Conservation (phyloP, 2,888 invertebrate species). For the Hemithea aestivaria region DNA sequence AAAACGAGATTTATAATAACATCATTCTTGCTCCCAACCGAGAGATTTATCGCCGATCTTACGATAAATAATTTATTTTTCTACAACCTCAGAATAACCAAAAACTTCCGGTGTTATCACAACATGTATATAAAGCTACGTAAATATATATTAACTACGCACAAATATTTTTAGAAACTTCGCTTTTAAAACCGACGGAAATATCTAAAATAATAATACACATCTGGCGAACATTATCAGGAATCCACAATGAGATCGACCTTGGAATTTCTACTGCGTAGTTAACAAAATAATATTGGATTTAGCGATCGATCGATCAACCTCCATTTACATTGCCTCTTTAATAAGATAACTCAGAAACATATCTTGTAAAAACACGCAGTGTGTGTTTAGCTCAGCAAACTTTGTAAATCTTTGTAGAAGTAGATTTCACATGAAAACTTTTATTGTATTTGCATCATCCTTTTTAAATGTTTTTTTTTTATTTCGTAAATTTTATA, state of each 20-base stretch:
- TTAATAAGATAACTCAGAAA: not conserved
- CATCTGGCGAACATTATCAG: conserved; percentile 7
- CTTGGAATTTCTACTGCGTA: conserved; percentile 25
- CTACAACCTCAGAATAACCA: too few relatives aligned
- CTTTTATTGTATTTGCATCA: conserved; percentile 22
- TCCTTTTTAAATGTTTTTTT: conserved; percentile 8
- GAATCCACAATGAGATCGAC: conserved; percentile 19
- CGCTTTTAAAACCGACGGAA: conserved; percentile 1
- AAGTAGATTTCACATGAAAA: conserved; percentile 17
- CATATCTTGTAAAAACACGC: not conserved
- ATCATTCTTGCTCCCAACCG: too few relatives aligned
- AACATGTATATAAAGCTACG: too few relatives aligned
- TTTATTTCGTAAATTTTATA: too few relatives aligned
- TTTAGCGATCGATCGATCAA: not conserved
- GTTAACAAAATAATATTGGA: conserved; percentile 7
- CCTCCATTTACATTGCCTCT: conserved; percentile 2
- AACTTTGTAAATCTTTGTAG: not conserved
- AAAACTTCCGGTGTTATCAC: too few relatives aligned
- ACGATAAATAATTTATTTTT: too few relatives aligned
- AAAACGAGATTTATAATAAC: too few relatives aligned
- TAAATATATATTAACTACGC: conserved; percentile 2
- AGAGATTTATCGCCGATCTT: too few relatives aligned
- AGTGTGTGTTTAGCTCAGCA: not conserved
- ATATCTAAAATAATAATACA: conserved; percentile 7
- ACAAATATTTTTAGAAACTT: conserved; percentile 1